These are phyloP conservation scores for Chelonoidis abingdonii DNA, from an alignment of 2,113 vertebrate genomes.

Conservation along the genomic window DNA sequence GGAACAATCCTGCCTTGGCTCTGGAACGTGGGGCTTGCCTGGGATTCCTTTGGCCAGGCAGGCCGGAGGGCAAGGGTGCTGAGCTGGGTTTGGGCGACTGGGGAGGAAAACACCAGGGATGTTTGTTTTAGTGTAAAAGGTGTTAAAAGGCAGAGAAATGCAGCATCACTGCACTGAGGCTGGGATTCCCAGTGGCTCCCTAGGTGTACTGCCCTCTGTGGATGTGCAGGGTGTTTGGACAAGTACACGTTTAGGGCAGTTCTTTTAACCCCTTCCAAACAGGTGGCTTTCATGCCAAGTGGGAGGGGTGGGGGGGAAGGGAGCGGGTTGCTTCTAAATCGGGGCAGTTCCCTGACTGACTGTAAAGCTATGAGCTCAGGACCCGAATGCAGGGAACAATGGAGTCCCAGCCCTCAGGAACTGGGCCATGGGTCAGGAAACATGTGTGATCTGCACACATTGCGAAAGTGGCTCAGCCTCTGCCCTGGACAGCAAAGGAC, in stretches of 20 bases:
- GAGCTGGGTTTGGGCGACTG: background rate
- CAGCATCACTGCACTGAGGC: background rate
- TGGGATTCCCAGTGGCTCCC: background rate
- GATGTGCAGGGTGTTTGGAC: too few relatives aligned
- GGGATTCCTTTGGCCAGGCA: background rate
- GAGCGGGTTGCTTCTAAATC: too few relatives aligned
- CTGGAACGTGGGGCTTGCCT: background rate
- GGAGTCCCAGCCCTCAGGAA: background rate
- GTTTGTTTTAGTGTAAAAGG: background rate
- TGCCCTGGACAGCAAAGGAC: background rate
- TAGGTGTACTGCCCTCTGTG: too few relatives aligned
- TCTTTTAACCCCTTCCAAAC: too few relatives aligned
- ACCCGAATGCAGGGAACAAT: background rate
- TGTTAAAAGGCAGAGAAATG: background rate
- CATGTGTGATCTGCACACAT: background rate
- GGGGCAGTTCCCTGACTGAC: background rate
- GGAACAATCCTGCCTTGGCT: background rate
- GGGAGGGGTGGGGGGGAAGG: rapidly evolving
- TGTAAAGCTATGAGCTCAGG: background rate
- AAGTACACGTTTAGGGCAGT: too few relatives aligned
- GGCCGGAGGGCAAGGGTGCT: background rate
- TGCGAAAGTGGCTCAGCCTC: background rate
- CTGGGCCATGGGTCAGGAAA: background rate
- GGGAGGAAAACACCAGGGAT: background rate
- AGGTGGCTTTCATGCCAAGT: too few relatives aligned